Conservation (phyloP, 2,888 invertebrate genomes). For the Dyspetes luteomarginatus region DNA sequence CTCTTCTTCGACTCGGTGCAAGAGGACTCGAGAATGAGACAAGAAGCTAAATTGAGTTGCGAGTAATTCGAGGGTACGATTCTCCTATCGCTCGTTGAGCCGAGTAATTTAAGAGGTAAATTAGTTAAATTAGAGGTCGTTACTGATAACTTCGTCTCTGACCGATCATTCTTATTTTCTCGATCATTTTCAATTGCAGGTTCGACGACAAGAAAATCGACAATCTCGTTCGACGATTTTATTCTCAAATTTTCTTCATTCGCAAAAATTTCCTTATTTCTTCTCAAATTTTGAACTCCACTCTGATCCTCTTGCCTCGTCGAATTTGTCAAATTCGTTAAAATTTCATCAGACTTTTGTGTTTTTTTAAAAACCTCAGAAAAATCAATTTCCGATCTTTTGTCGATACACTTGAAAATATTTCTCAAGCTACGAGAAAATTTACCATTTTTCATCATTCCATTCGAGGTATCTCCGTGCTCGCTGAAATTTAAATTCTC, state of each 20-base stretch:
- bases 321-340: background rate
- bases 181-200: background rate
- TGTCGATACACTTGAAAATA: constrained; percentile 30
- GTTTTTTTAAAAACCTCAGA: background rate
- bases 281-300: background rate
- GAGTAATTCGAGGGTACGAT: constrained; percentile 44
- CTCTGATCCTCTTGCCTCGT: background rate
- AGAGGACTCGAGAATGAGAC: constrained; percentile 23
- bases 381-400: constrained; percentile 19
- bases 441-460: no score
- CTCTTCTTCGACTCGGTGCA: constrained; percentile 21
- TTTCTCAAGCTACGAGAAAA: constrained; percentile 6
- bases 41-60: constrained; percentile 21
- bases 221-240: background rate
- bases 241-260: background rate
- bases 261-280: background rate
- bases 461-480: no score
- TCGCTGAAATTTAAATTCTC: background rate
- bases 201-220: background rate
- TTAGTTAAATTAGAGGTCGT: constrained; percentile 58
- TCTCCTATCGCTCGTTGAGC: constrained; percentile 51
- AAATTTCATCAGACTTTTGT: background rate
- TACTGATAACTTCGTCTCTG: constrained; percentile 56
- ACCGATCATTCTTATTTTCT: constrained; percentile 2
- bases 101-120: constrained; percentile 55